Evolutionary conservation across 2,888 invertebrate genomes (phyloP).

Genomic region (Hirtodrosophila cameraria): DNA sequence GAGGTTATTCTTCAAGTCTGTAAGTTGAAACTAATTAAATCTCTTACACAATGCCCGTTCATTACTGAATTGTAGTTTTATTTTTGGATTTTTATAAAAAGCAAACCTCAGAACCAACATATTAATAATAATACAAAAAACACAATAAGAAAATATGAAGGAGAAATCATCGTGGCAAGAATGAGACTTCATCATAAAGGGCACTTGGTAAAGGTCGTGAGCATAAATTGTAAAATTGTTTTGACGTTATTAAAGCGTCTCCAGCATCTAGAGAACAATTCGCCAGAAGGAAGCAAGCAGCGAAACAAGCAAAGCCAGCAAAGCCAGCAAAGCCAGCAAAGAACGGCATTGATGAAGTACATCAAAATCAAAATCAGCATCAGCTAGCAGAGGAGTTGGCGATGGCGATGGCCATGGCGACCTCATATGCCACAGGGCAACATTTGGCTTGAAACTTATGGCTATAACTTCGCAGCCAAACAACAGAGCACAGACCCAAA

Average conservation of each 20-base stretch:
- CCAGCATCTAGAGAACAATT: slow-evolving; percentile 47
- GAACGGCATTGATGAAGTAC: slow-evolving; percentile 70
- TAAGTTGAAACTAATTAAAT: slow-evolving; percentile 45
- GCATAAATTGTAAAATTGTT: slow-evolving; percentile 76
- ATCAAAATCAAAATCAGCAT: slow-evolving; percentile 27
- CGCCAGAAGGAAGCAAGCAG: slow-evolving; percentile 34
- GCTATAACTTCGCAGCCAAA: slow-evolving; percentile 5
- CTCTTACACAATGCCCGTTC: slow-evolving; percentile 35
- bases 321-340: slow-evolving; percentile 16
- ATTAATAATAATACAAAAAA: slow-evolving; percentile 22
- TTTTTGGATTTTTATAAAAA: slow-evolving; percentile 7
- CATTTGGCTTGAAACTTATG: slow-evolving; percentile 58
- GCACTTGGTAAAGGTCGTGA: slow-evolving; percentile 71
- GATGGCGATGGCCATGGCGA: slow-evolving; percentile 35
- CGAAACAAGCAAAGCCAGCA: slow-evolving; percentile 25
- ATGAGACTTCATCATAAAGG: slow-evolving; percentile 37
- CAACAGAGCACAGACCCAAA: not conserved
- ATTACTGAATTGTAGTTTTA: slow-evolving; percentile 27
- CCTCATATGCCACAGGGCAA: slow-evolving; percentile 78
- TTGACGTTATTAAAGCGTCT: slow-evolving; percentile 60
- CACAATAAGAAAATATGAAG: slow-evolving; percentile 6
- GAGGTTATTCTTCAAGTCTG: slow-evolving; percentile 6
- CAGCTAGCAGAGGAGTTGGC: slow-evolving; percentile 9
- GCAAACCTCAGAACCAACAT: slow-evolving; percentile 2
- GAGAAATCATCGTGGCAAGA: slow-evolving; percentile 12